Conservation (phyloP, 2,888 invertebrate species). For the Calameuta filiformis region DNA sequence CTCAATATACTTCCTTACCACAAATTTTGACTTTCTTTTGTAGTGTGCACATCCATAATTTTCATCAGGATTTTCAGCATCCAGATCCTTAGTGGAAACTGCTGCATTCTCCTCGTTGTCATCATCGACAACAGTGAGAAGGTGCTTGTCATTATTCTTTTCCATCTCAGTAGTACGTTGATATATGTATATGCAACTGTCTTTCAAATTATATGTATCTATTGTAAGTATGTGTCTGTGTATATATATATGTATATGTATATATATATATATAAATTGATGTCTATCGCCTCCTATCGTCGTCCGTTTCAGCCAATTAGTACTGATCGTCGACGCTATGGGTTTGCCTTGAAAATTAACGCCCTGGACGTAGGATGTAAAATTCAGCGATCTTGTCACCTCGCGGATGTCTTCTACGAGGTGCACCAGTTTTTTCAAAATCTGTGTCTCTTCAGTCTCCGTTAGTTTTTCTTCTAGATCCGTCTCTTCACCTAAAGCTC, state of each 20-base stretch:
- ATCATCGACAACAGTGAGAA: constrained; percentile 28
- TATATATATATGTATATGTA: constrained; percentile 8
- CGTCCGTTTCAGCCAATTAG: constrained; percentile 23
- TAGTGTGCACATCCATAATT: constrained; percentile 82
- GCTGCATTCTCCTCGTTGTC: constrained; percentile 28
- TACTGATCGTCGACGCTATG: not conserved
- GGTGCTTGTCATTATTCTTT: constrained; percentile 33
- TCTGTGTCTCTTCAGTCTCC: not conserved
- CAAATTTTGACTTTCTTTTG: constrained; percentile 86
- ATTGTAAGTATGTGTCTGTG: constrained; percentile 23
- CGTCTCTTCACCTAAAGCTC: not conserved
- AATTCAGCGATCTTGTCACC: not conserved
- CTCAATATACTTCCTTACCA: constrained; percentile 71
- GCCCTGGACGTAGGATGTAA: not conserved
- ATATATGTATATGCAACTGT: not conserved
- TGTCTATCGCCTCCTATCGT: not conserved
- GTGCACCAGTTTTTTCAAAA: not conserved
- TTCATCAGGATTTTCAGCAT: constrained; percentile 40
- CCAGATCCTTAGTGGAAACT: constrained; percentile 29
- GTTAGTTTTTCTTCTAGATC: not conserved
- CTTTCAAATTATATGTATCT: not conserved
- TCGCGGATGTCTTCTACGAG: not conserved
- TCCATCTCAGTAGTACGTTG: constrained; percentile 27
- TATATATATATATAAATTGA: constrained; percentile 24
- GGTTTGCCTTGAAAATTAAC: not conserved